A percentile compares a stretch with the other conserved stretches of the same genome.
These are phyloP conservation scores for Amazona vittata DNA, from an alignment of 2,113 vertebrate genomes.

Conservation along the genomic window DNA sequence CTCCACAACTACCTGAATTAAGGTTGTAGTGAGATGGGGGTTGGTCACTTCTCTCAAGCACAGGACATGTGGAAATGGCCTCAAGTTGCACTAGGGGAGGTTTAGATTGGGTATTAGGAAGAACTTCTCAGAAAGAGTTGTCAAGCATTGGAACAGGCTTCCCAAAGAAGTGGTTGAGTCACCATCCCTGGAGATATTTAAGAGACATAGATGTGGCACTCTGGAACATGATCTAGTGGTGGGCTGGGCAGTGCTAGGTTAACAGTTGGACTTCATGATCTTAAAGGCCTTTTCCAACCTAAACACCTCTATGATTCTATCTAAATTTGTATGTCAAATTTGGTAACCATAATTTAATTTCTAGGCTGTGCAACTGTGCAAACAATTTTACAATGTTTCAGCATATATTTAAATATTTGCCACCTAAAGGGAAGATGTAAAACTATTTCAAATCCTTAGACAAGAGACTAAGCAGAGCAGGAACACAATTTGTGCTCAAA, in stretches of 20 bases:
- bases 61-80: not conserved
- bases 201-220: not conserved
- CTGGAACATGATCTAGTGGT: not conserved
- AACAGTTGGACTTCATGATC: not conserved
- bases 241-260: not conserved
- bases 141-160: not conserved
- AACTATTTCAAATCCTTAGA: not conserved
- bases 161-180: not conserved
- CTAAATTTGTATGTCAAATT: not conserved
- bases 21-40: accelerated
- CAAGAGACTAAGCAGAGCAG: not conserved
- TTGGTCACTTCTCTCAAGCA: not conserved
- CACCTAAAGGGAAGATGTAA: not conserved
- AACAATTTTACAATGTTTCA: not conserved
- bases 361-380: not conserved
- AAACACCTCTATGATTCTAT: not conserved
- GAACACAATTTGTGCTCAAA: not conserved
- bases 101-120: not conserved
- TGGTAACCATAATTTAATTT: not conserved
- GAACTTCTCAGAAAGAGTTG: not conserved
- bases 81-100: not conserved
- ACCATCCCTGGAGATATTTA: not conserved
- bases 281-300: not conserved
- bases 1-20: not conserved
- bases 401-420: not conserved